Percentiles rank a stretch among this genome's conserved stretches.
These are phyloP conservation scores for Orbicella faveolata DNA, from an alignment of 64 coral and sea anemone genomes.

Conservation along the genomic window DNA sequence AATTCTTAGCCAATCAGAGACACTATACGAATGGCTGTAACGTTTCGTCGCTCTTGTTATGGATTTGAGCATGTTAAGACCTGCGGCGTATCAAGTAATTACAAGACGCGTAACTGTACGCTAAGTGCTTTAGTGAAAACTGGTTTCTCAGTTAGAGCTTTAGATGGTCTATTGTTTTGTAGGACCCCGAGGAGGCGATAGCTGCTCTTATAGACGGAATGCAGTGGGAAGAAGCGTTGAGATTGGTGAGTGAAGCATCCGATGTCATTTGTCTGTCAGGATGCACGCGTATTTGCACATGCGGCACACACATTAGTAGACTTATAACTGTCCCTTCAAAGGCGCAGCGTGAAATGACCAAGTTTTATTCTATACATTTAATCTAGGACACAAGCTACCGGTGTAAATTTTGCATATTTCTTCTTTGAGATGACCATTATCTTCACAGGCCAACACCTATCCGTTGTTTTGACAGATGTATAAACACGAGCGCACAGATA, in stretches of 20 bases:
- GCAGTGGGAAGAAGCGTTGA: conserved; percentile 92
- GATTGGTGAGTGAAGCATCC: conserved; percentile 57
- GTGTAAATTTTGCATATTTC: neutral
- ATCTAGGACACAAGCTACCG: too few species aligned
- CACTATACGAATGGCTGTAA: too few species aligned
- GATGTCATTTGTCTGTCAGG: neutral
- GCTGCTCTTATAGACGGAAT: conserved; percentile 77
- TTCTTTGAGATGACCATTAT: neutral
- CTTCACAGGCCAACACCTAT: neutral
- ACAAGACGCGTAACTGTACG: too few species aligned
- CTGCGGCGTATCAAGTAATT: too few species aligned
- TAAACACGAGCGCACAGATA: conserved; percentile 70
- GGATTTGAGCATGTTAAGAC: too few species aligned
- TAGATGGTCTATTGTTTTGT: neutral
- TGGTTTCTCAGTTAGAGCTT: neutral
- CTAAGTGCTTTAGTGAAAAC: too few species aligned
- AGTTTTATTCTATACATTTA: too few species aligned
- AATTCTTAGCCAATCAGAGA: too few species aligned
- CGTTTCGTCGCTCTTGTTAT: too few species aligned
- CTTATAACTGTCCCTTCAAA: neutral
- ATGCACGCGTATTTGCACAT: neutral
- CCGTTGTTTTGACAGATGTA: conserved; percentile 67
- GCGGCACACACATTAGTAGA: too few species aligned
- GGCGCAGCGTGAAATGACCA: neutral
- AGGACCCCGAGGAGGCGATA: conserved; percentile 95